phyloP scores from a whole-genome alignment of 2,888 invertebrate species.

The Didymodactylos carnosus region DNA sequence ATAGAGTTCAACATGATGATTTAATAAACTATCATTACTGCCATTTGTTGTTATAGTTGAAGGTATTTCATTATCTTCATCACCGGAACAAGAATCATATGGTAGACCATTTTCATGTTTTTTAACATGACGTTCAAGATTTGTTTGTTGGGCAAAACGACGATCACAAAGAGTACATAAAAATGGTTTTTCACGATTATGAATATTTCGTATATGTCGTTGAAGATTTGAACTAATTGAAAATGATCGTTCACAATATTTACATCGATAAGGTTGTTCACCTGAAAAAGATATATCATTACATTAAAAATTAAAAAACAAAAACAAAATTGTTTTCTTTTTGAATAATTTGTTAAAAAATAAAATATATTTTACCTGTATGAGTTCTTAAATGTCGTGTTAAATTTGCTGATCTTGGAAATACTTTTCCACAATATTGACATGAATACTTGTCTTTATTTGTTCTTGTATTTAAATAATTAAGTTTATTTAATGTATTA shows the following conservation, averaged over 20 bases:
- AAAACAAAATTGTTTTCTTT: neutral
- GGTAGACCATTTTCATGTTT: constrained; percentile 12
- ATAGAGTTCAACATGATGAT: too few species aligned
- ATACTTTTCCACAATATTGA: constrained; percentile 31
- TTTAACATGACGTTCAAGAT: constrained; percentile 11
- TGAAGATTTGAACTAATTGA: constrained; percentile 92
- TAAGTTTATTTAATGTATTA: neutral
- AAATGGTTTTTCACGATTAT: constrained; percentile 38
- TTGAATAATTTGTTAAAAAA: too few species aligned
- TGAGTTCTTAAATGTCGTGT: constrained; percentile 89
- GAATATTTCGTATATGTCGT: constrained; percentile 87
- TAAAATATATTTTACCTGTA: constrained; percentile 49
- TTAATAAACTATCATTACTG: too few species aligned
- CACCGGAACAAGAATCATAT: neutral
- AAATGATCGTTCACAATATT: constrained; percentile 55
- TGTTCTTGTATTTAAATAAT: neutral
- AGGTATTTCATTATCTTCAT: too few species aligned
- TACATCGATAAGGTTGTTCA: constrained; percentile 48
- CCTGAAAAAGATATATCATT: too few species aligned
- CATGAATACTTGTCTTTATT: constrained; percentile 11
- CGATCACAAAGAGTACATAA: constrained; percentile 9
- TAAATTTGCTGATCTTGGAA: constrained; percentile 86
- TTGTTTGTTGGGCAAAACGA: constrained; percentile 14
- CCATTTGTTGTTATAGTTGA: too few species aligned
- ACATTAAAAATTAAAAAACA: too few species aligned